These are phyloP conservation scores for Pararge aegeria DNA, from an alignment of 1,140 invertebrate genomes.

Conservation along the genomic window DNA sequence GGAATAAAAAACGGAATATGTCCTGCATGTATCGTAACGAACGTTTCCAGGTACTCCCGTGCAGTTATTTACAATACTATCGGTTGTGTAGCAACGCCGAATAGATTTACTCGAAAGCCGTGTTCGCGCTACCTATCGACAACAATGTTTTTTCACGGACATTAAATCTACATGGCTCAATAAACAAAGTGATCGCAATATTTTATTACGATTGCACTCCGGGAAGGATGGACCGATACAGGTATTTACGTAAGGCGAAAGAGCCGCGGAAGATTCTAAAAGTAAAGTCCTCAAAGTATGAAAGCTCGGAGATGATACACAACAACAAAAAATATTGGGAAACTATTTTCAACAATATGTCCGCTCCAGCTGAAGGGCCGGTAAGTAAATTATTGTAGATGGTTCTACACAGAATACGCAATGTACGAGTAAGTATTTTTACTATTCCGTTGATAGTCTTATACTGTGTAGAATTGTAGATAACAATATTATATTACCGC, in stretches of 20 bases:
- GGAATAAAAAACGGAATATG: constrained; percentile 30
- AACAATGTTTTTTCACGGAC: constrained; percentile 31
- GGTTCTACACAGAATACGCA: too few species aligned
- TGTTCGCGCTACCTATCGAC: constrained; percentile 33
- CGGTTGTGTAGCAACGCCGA: constrained; percentile 36
- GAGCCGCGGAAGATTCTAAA: constrained; percentile 49
- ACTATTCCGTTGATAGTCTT: too few species aligned
- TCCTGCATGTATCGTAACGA: constrained; percentile 28
- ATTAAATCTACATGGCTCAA: constrained; percentile 34
- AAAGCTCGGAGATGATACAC: constrained; percentile 45
- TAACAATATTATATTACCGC: too few species aligned
- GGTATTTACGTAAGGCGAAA: constrained; percentile 18
- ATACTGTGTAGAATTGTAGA: too few species aligned
- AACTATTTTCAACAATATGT: constrained; percentile 45
- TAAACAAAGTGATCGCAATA: constrained; percentile 29
- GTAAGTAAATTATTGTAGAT: constrained; percentile 39
- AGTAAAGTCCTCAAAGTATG: constrained; percentile 55
- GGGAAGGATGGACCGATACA: constrained; percentile 14
- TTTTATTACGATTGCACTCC: constrained; percentile 5
- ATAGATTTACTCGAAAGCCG: constrained; percentile 28
- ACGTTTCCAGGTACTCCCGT: constrained; percentile 29
- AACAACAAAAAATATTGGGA: constrained; percentile 62
- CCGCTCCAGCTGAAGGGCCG: constrained; percentile 24
- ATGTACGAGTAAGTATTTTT: too few species aligned
- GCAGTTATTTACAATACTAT: constrained; percentile 38